Evolutionary conservation across 1,140 invertebrate species (phyloP).

Genomic region (Bombus cullumanus): DNA sequence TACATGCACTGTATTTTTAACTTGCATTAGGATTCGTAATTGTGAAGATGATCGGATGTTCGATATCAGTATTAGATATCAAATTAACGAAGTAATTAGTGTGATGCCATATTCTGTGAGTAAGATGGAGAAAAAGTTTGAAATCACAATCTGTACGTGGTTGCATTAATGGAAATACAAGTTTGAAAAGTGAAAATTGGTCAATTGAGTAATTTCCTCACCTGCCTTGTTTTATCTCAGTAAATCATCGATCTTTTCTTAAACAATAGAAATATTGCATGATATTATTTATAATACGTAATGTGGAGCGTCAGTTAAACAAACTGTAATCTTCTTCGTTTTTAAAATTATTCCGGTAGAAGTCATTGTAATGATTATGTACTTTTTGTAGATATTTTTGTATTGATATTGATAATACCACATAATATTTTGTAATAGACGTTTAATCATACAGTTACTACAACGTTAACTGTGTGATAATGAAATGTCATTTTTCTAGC

Average conservation of each 20-base stretch:
- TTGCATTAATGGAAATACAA: neutral
- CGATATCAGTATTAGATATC: neutral
- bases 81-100: neutral
- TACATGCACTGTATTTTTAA: neutral
- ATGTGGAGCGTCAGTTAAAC: neutral
- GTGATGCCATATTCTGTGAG: neutral
- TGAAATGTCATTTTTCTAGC: neutral
- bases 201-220: neutral
- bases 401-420: neutral
- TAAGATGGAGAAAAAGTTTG: neutral
- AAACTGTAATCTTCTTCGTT: neutral
- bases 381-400: neutral
- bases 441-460: no score
- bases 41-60: neutral
- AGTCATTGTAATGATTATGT: neutral
- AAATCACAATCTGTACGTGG: neutral
- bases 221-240: neutral
- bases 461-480: neutral
- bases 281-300: neutral
- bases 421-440: neutral
- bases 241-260: neutral
- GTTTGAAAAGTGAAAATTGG: slow-evolving; percentile 9
- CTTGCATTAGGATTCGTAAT: neutral
- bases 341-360: neutral
- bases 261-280: neutral